Evolutionary conservation across 2,113 vertebrate genomes (phyloP).

Genomic region (Ondatra zibethicus): DNA sequence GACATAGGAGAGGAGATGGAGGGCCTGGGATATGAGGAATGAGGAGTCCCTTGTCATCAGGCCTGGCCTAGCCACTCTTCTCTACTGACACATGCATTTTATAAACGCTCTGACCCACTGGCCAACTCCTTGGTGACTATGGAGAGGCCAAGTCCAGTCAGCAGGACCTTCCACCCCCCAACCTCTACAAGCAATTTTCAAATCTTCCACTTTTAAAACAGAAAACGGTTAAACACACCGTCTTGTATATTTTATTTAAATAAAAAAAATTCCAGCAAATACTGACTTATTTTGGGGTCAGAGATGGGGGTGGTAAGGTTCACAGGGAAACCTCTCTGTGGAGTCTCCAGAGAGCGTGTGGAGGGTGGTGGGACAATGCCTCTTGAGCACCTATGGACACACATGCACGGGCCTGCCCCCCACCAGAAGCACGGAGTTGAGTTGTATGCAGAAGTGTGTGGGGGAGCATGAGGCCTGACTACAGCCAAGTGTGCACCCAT

Average conservation of each 20-base stretch:
- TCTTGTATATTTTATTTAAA: constrained; percentile 81
- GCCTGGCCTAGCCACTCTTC: constrained; percentile 14
- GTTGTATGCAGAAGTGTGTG: neutral
- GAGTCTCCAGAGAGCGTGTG: neutral
- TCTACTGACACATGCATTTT: constrained; percentile 41
- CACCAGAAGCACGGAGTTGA: neutral
- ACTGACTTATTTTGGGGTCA: constrained; percentile 27
- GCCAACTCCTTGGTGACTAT: neutral
- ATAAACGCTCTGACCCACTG: constrained; percentile 15
- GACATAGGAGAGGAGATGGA: neutral
- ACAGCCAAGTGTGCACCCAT: neutral
- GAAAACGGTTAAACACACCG: constrained; percentile 66
- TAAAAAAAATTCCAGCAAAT: constrained; percentile 62
- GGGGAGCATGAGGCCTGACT: neutral
- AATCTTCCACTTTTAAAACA: constrained; percentile 78
- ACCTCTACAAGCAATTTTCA: constrained; percentile 51
- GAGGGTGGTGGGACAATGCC: neutral
- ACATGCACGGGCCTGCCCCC: neutral
- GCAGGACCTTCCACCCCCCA: neutral
- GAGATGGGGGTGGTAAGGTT: neutral
- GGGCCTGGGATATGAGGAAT: neutral
- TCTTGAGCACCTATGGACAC: neutral
- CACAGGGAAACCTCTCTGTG: neutral
- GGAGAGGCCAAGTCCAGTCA: neutral
- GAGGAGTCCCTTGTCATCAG: neutral